Base-by-base conservation (phyloP, 2,113 vertebrate species). In the Notechis scutatus region DNA sequence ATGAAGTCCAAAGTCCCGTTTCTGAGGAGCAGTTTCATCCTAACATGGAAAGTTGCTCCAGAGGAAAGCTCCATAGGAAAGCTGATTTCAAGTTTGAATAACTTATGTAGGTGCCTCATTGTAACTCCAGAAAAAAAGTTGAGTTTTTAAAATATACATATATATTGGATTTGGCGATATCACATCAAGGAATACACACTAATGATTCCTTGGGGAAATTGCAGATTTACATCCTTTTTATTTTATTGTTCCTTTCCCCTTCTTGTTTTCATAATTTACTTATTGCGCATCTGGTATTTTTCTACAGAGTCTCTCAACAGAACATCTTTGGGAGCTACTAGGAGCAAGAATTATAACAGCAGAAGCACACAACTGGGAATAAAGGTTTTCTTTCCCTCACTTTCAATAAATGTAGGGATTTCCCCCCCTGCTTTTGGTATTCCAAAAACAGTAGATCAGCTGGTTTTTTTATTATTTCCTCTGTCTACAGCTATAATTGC, bases 21-120 rank as follows among this genome's bases (percentile, higher is more conserved):
- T 85, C 88, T 96, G 85, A 94, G 88, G 94, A 24, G 90, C 94
- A 61, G 6, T 85, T 5, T 85, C 94, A 90, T 61, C 89, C 29
- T 74, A 94, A 87, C 45, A 54, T 89, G 5, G 39, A 94, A 50
- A 50, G 47, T 50, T 50, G 47, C 47, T 50, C 47, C 47, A 50
- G 47, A 50, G 47, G 7, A 91, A 21, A 88, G 2, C 10, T 95
- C 90, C 85, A 92, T 50, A 87, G 85, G 23, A 34, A 85, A 54
- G 92, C 45, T 39, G 81, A 9, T 64, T 91, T 61, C 42, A 91
- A 34, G 24, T 87, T 0, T 81, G 26, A 91, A 47, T 93, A 94
- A 91, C 2, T 29, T 23, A 14, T 2, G 4, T 85, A 2, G 52
- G 14, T 56, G 94, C 64, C 3, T 7, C 92, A 91, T 56, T 59